These are phyloP conservation scores for Aselliscus stoliczkanus DNA, from an alignment of 2,797 vertebrate genomes.

Conservation along the genomic window DNA sequence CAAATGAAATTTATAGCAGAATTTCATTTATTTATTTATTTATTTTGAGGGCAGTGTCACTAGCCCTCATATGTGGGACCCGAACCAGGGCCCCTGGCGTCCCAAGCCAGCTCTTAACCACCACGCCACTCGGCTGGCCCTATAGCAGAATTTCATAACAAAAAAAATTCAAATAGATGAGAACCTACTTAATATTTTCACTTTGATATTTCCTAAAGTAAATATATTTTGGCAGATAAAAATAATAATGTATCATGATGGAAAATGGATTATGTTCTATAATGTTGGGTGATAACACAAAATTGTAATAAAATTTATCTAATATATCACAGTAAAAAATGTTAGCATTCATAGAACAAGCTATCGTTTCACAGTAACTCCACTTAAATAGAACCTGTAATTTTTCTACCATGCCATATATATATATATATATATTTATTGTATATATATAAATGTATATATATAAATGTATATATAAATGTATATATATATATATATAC, in stretches of 20 bases:
- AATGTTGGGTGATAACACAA: not conserved
- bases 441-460: no score
- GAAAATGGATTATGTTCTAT: not conserved
- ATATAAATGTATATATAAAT: no score
- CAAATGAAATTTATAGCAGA: not conserved
- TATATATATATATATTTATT: no score
- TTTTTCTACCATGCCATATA: not conserved
- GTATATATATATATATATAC: no score
- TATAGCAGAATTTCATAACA: not conserved
- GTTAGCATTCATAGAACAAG: not conserved
- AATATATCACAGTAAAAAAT: not conserved
- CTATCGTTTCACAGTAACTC: not conserved
- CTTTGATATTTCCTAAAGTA: not conserved
- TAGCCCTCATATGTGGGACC: no score
- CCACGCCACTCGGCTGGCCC: no score
- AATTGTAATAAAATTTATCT: not conserved
- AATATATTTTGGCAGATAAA: not conserved
- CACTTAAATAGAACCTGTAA: not conserved
- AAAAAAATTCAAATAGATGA: not conserved
- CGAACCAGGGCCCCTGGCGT: no score
- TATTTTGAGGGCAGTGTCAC: no score
- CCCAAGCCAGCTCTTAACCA: no score
- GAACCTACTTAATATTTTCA: not conserved
- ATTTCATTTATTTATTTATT: no score
- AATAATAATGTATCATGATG: not conserved